Evolutionary conservation across 1,140 invertebrate species (phyloP).

Genomic region (Microplitis mediator): DNA sequence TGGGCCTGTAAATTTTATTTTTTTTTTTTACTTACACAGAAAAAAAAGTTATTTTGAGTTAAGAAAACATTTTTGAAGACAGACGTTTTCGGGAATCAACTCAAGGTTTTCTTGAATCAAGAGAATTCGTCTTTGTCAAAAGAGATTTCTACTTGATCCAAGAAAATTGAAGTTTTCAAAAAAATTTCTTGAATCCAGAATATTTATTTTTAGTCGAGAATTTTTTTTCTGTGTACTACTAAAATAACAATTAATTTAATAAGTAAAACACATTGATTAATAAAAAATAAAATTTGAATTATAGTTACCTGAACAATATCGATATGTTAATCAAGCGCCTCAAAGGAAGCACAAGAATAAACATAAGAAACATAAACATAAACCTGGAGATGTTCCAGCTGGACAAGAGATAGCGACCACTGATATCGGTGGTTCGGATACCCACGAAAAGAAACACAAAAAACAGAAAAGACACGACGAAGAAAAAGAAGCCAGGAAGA

Average conservation of each 20-base stretch:
- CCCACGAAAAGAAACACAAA: conserved; percentile 94
- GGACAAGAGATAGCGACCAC: conserved; percentile 73
- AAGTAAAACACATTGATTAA: neutral
- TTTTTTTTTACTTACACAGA: neutral
- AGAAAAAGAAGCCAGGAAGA: conserved; percentile 89
- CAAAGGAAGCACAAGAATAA: conserved; percentile 93
- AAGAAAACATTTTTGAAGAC: no score
- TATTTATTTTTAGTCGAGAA: no score
- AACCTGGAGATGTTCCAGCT: conserved; percentile 74
- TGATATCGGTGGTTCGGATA: conserved; percentile 72
- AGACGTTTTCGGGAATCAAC: no score
- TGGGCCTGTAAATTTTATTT: conserved; percentile 77
- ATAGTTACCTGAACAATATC: conserved; percentile 93
- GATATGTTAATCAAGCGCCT: conserved; percentile 88
- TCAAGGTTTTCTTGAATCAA: no score
- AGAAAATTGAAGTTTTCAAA: no score
- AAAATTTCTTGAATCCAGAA: no score
- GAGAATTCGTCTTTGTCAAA: no score
- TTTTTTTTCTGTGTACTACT: no score
- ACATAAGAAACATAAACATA: conserved; percentile 94
- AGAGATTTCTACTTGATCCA: no score
- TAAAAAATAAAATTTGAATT: conserved; percentile 41
- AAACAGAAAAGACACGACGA: conserved; percentile 94
- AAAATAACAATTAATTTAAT: no score
- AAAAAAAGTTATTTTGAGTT: no score